These are phyloP conservation scores for Yasuhikotakia modesta DNA, from an alignment of 2,797 vertebrate genomes.

Conservation along the genomic window DNA sequence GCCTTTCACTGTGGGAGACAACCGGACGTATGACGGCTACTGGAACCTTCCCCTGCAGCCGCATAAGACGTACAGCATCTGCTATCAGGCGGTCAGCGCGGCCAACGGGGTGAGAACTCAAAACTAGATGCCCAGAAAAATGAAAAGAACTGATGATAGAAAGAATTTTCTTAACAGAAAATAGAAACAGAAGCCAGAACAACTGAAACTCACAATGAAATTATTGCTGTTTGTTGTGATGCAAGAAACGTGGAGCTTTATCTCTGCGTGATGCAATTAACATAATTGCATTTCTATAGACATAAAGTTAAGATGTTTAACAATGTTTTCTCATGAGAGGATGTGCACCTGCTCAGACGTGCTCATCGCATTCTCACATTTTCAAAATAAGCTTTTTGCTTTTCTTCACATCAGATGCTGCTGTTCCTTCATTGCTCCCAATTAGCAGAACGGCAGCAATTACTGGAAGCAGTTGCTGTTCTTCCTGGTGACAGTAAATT, in stretches of 20 bases:
- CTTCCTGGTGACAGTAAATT: conserved; percentile 18
- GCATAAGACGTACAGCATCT: conserved; percentile 94
- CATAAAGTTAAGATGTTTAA: background rate
- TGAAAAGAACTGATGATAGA: too few species aligned
- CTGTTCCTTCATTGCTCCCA: conserved; percentile 40
- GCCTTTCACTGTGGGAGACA: conserved; percentile 85
- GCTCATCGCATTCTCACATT: background rate
- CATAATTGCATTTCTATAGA: background rate
- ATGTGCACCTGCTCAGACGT: background rate
- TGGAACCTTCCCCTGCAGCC: conserved; percentile 88
- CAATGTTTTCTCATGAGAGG: background rate
- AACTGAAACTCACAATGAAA: too few species aligned
- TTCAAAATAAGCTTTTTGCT: background rate
- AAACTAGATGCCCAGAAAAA: too few species aligned
- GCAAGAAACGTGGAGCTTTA: background rate
- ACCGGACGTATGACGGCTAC: conserved; percentile 84
- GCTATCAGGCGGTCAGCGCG: conserved; percentile 93
- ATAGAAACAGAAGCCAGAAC: too few species aligned
- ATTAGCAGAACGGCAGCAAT: conserved; percentile 32
- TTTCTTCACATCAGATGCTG: background rate
- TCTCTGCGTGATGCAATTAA: conserved; percentile 4
- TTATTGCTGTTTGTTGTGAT: conserved; percentile 9
- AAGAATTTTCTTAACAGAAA: too few species aligned
- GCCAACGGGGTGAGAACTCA: conserved; percentile 89
- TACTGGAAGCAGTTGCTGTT: background rate